Conservation (phyloP, 2,113 vertebrate genomes). For the Epinephelus cyanopodus region DNA sequence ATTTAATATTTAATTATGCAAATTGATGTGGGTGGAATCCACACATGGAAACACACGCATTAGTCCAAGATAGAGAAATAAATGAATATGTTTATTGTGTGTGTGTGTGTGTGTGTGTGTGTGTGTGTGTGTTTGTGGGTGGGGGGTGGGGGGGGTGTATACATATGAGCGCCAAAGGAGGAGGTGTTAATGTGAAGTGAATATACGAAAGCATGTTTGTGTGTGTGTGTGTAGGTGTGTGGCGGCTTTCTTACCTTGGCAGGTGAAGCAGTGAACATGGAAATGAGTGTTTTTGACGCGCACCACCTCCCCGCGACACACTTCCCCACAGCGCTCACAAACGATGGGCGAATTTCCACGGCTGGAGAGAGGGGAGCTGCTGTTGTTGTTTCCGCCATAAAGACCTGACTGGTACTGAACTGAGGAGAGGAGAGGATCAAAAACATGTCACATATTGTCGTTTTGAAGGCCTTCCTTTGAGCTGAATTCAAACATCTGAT, state of each 20-base stretch:
- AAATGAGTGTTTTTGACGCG: constrained; percentile 80
- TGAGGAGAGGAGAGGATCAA: constrained; percentile 38
- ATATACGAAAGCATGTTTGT: constrained; percentile 3
- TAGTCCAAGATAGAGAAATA: constrained; percentile 12
- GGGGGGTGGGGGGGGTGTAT: not conserved
- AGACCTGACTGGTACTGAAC: constrained; percentile 74
- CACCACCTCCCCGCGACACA: constrained; percentile 78
- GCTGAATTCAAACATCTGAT: constrained; percentile 23
- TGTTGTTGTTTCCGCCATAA: constrained; percentile 70
- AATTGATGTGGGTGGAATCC: constrained; percentile 48
- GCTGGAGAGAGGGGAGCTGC: constrained; percentile 63
- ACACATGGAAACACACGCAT: constrained; percentile 20
- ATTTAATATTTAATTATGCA: constrained; percentile 68
- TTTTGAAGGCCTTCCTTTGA: constrained; percentile 6
- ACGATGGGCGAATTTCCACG: constrained; percentile 61
- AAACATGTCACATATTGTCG: constrained; percentile 32
- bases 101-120: too few relatives aligned
- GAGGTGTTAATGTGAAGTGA: not conserved
- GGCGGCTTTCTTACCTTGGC: constrained; percentile 70
- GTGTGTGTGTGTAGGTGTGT: constrained; percentile 36
- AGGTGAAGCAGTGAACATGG: constrained; percentile 79
- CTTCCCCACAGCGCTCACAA: constrained; percentile 75
- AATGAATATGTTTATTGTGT: constrained; percentile 9
- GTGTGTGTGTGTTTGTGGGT: not conserved
- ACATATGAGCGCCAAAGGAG: not conserved